A percentile compares a stretch with the other conserved stretches of the same genome.
phyloP scores from a whole-genome alignment of 2,888 invertebrate genomes.

The Andrena chrysosceles region DNA sequence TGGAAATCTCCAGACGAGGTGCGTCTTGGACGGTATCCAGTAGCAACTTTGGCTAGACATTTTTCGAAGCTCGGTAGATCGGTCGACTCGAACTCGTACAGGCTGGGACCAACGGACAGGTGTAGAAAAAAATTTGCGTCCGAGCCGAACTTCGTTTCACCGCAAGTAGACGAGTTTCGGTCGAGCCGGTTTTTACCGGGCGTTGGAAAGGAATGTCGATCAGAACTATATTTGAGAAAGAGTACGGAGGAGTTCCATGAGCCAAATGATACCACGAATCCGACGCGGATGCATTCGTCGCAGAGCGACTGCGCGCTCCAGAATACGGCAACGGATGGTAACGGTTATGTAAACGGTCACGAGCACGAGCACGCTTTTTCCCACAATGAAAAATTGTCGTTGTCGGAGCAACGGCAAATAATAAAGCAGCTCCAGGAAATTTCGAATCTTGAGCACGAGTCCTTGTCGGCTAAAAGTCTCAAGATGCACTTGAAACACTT shows the following conservation, averaged over 20 bases:
- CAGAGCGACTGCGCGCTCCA: background rate
- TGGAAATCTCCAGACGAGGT: slow-evolving; percentile 91
- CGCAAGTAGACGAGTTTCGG: slow-evolving; percentile 61
- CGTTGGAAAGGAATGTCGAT: slow-evolving; percentile 75
- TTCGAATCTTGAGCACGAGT: slow-evolving; percentile 75
- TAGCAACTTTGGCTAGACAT: slow-evolving; percentile 90
- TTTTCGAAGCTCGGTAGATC: slow-evolving; percentile 86
- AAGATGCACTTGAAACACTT: slow-evolving; percentile 25
- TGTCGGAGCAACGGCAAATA: slow-evolving; percentile 78
- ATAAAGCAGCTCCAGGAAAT: slow-evolving; percentile 82
- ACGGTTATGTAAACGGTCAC: background rate
- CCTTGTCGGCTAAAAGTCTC: slow-evolving; percentile 54
- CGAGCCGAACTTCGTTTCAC: slow-evolving; percentile 82
- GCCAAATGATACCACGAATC: background rate
- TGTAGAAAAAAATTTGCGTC: slow-evolving; percentile 77
- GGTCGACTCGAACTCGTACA: slow-evolving; percentile 68
- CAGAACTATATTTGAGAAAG: slow-evolving; percentile 78
- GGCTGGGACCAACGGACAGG: background rate
- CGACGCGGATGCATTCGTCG: background rate
- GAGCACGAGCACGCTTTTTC: background rate
- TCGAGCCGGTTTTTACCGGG: background rate
- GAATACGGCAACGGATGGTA: background rate
- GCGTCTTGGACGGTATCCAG: slow-evolving; percentile 89
- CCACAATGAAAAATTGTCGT: slow-evolving; percentile 71
- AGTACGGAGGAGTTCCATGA: background rate